Conservation (phyloP, 2,113 vertebrate species). For the Marcusenius ussheri region DNA sequence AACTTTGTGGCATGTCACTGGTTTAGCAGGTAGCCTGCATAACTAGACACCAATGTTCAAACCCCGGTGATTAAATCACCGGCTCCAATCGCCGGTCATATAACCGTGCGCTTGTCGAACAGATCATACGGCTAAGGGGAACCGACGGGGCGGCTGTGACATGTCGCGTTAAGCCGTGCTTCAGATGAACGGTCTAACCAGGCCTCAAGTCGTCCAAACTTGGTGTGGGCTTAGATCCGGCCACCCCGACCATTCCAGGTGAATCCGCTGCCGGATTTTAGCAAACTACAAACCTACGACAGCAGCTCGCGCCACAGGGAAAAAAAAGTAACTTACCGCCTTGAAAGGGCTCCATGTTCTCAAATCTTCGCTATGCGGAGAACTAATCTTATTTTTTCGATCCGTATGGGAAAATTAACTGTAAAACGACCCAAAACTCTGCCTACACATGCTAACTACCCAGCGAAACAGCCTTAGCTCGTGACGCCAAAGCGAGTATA, state of each 20-base stretch:
- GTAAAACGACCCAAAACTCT: neutral
- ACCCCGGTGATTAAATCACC: neutral
- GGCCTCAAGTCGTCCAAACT: neutral
- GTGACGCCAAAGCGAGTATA: neutral
- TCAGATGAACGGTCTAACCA: neutral
- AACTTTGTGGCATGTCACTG: neutral
- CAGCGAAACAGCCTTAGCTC: neutral
- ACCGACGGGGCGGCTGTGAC: neutral
- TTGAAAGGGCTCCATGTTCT: conserved; percentile 37
- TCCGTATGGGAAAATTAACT: neutral
- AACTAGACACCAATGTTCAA: neutral
- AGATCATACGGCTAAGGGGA: neutral
- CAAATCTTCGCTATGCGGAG: neutral
- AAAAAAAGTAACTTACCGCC: conserved; percentile 32
- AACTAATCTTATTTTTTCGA: neutral
- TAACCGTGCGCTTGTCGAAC: neutral
- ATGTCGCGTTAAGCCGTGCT: neutral
- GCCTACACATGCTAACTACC: neutral
- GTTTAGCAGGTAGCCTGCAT: neutral
- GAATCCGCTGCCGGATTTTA: neutral
- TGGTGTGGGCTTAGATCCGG: neutral
- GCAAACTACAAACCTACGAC: neutral
- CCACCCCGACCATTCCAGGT: neutral
- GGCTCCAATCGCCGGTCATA: neutral
- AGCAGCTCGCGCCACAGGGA: neutral